A percentile compares a stretch with the other conserved stretches of the same genome.
phyloP scores from a whole-genome alignment of 2,888 invertebrate species.

The Diaprepes abbreviatus region DNA sequence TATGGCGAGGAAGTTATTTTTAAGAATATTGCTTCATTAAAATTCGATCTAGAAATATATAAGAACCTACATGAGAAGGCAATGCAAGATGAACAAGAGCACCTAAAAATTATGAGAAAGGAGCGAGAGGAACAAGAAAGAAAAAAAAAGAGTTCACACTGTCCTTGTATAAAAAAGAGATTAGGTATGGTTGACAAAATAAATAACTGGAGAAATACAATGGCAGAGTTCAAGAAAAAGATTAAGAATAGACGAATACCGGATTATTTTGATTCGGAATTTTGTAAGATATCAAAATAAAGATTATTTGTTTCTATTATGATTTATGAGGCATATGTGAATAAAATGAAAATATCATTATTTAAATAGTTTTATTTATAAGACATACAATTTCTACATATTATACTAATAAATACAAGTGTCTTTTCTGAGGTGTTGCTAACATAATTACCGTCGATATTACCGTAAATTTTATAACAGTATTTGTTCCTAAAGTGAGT shows the following conservation, averaged over 20 bases:
- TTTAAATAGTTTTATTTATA: too few species aligned
- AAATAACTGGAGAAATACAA: constrained; percentile 48
- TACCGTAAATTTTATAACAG: too few species aligned
- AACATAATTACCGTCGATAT: too few species aligned
- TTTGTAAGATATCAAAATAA: constrained; percentile 46
- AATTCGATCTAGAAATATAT: constrained; percentile 13
- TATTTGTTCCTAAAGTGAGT: too few species aligned
- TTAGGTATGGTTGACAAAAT: constrained; percentile 51
- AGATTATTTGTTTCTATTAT: too few species aligned
- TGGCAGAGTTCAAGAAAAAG: constrained; percentile 46
- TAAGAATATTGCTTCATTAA: constrained; percentile 18
- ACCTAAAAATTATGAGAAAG: constrained; percentile 8
- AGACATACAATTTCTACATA: too few species aligned
- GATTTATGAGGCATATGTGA: too few species aligned
- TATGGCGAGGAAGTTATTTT: not conserved
- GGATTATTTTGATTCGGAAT: constrained; percentile 56
- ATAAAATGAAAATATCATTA: too few species aligned
- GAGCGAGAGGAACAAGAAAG: constrained; percentile 18
- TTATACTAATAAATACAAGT: too few species aligned
- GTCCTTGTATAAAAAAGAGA: constrained; percentile 46
- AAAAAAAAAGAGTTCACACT: constrained; percentile 19
- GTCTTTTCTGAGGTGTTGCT: too few species aligned
- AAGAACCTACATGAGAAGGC: constrained; percentile 5
- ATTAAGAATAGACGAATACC: constrained; percentile 50
- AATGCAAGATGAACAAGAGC: constrained; percentile 1